phyloP scores from a whole-genome alignment of 2,888 invertebrate genomes.

The Ectobius pallidus region DNA sequence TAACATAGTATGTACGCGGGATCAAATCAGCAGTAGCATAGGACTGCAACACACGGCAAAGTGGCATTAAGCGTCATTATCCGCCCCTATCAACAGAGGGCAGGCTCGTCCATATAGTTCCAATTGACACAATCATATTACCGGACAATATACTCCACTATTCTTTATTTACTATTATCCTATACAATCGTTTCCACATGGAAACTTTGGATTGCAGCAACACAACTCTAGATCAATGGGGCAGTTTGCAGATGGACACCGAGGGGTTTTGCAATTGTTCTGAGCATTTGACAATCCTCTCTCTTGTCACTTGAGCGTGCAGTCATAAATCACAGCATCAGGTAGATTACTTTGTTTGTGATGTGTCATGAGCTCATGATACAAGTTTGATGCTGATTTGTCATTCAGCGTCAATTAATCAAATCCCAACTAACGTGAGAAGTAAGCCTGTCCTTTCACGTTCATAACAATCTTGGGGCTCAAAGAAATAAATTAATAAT shows the following conservation, averaged over 20 bases:
- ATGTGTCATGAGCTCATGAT: no score
- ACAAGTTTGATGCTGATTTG: no score
- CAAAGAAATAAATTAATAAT: no score
- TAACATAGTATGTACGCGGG: conserved; percentile 5
- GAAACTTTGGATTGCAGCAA: neutral
- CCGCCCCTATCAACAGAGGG: conserved; percentile 37
- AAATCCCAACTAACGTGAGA: no score
- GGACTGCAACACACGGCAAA: conserved; percentile 19
- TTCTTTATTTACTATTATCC: conserved; percentile 35
- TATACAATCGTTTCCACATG: conserved; percentile 9
- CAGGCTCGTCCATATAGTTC: conserved; percentile 33
- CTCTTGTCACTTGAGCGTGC: no score
- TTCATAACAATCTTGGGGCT: no score
- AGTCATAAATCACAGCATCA: no score
- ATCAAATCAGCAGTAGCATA: conserved; percentile 21
- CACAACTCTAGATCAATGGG: neutral
- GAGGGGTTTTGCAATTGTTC: neutral
- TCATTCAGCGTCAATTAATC: no score
- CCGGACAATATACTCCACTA: conserved; percentile 31
- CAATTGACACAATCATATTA: conserved; percentile 40
- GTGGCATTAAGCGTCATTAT: conserved; percentile 41
- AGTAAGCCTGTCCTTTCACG: no score
- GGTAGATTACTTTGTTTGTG: no score
- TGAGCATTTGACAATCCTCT: neutral
- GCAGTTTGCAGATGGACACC: neutral